Base-by-base conservation (phyloP, 2,113 vertebrate species). In the Platysternon megacephalum region DNA sequence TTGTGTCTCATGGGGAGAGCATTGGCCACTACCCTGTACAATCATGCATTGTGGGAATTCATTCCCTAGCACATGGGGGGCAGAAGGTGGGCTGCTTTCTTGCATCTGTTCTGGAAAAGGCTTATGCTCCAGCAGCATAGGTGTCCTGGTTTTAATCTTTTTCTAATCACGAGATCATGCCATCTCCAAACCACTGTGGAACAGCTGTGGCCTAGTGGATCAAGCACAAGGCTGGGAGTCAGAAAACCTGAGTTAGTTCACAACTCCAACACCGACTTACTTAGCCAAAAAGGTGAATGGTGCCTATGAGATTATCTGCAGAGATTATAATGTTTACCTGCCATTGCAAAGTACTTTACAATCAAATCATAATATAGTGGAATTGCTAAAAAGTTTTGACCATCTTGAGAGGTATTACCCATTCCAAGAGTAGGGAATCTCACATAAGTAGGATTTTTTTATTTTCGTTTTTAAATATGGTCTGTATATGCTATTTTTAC, bases 291-390 rank as follows among this genome's bases (percentile, higher is more conserved):
- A 53, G 21, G 52, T 53, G 19, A 53, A 53, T 53, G 21, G 8
- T 22, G 21, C 21, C 52, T 53, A 53, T 53, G 52, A 53, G 26
- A 11, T 28, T 56, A 56, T 28, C 55, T 28, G 26, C 55, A 74
- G 29, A n/a, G 93, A 17, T 2, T 51, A 1, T 44, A 78, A 35
- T 5, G n/a, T 16, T 91, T 12, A 2, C 2, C 13, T 26, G 14
- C 9, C 32, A 1, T 0, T 84, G 79, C 76, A 39, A 56, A 87
- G 26, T 53, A 0, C 1, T 56, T 49, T 78, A 51, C 32, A 82
- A 61, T 44, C 61, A 1, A 1, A 3, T 1, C 8, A 1, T 11
- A 21, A 4, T 0, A 0, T 8, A 24, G 2, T 7, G 8, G 12
- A 35, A 0, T 0, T 0, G 1, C 39, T 56, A 6, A 88, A 3